Evolutionary conservation across 2,888 invertebrate genomes (phyloP), one percentile per base, ranked within the genome.

Genomic region (Nasonovia ribisnigri): DNA sequence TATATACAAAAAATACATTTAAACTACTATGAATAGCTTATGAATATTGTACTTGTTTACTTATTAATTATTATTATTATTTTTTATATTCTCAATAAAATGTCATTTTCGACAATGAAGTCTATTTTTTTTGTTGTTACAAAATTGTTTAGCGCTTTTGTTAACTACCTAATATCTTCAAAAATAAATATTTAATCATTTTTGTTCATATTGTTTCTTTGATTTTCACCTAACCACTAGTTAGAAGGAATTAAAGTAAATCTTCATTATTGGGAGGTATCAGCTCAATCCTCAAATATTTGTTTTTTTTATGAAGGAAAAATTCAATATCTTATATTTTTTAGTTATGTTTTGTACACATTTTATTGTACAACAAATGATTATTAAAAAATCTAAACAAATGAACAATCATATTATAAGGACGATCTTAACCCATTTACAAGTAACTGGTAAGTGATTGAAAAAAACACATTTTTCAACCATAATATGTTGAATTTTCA

Each of bases 21-120:
- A 92, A 92, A 92, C 51, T 42, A 92, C 24, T 43, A 88, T 42
- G 11, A 88, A 88, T 88, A 92, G 92, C 67, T 92, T 92, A 92
- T 88, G 51, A 67, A 88, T 88, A 92, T 92, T 88, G 77, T 77
- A 92, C 24, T 92, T 92, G 92, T 92, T 88, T 92, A 92, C 88
- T 92, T 92, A 92, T 67, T 84, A 84, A 54, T 91, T 84, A 46
- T 91, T 86, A 91, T 91, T 84, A 92, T 92, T 87, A 67, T 87
- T 92, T 84, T 92, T 88, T 88, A 88, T 92, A 92, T 54, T 92
- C 67, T 54, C 51, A 92, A 92, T 92, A 92, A 92, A 92, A 92
- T 88, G 92, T 92, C 88, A 88, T 77, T 87, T 87, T 48, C 43
- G 87, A 77, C 88, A 54, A 88, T 51, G 77, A 92, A 88, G 77